Conservation (phyloP, 2,888 invertebrate genomes). For the Aleiodes testaceus region DNA sequence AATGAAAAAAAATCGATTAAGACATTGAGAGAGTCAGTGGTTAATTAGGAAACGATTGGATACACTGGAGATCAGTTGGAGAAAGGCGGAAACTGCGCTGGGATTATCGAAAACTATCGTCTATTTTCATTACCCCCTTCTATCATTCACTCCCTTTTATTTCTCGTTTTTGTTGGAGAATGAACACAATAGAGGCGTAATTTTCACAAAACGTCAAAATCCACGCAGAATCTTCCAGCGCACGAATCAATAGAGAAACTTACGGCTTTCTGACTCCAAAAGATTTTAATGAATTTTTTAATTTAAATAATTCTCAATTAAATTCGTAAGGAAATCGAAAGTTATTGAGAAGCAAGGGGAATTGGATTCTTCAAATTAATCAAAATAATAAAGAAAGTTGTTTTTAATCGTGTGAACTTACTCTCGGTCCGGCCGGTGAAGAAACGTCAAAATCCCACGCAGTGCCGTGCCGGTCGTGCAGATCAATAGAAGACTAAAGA, state of each 20-base stretch:
- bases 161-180: neutral
- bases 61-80: slow-evolving; percentile 42
- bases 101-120: slow-evolving; percentile 23
- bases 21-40: slow-evolving; percentile 29
- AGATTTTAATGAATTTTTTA: no score
- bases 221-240: slow-evolving; percentile 20
- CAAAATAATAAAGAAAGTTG: slow-evolving; percentile 34
- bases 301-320: no score
- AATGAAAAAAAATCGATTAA: slow-evolving; percentile 15
- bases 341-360: neutral
- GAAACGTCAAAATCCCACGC: slow-evolving; percentile 58
- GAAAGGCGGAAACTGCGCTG: slow-evolving; percentile 51
- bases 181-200: neutral
- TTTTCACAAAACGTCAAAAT: slow-evolving; percentile 2
- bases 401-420: slow-evolving; percentile 27
- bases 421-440: slow-evolving; percentile 32
- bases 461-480: slow-evolving; percentile 53
- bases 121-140: neutral
- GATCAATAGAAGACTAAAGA: slow-evolving; percentile 68
- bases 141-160: neutral
- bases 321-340: neutral
- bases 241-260: slow-evolving; percentile 25
- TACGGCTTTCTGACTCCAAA: neutral
- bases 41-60: slow-evolving; percentile 48
- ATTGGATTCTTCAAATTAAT: neutral